phyloP scores from a whole-genome alignment of 2,113 vertebrate genomes.

The Datnioides undecimradiatus region DNA sequence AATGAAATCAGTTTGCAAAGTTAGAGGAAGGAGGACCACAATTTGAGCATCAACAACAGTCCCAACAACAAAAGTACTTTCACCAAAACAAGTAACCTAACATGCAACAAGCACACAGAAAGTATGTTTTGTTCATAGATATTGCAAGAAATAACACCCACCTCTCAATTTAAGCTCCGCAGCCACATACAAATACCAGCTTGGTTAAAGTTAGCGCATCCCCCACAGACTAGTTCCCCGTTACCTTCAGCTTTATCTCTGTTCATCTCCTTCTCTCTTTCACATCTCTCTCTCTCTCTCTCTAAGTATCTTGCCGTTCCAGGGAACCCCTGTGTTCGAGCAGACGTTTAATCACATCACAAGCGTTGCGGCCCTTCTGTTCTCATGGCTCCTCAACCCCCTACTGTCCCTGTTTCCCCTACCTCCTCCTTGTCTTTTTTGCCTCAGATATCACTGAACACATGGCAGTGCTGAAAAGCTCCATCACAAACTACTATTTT shows the following conservation, averaged over 20 bases:
- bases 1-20: not conserved
- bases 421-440: conserved; percentile 8
- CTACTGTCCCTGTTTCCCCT: conserved; percentile 7
- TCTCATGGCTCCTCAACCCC: conserved; percentile 38
- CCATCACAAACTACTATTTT: not conserved
- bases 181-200: not conserved
- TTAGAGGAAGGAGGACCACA: not conserved
- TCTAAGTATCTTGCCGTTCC: conserved; percentile 32
- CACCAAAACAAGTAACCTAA: not conserved
- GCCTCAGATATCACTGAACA: not conserved
- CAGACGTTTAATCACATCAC: conserved; percentile 73
- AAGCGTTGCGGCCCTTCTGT: conserved; percentile 48
- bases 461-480: not conserved
- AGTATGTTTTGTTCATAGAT: not conserved
- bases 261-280: conserved; percentile 16
- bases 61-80: not conserved
- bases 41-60: not conserved
- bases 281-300: conserved; percentile 4
- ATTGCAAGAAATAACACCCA: conserved; percentile 5
- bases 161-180: conserved; percentile 29
- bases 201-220: conserved; percentile 29
- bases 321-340: conserved; percentile 62
- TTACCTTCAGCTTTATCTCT: conserved; percentile 37
- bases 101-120: not conserved
- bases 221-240: conserved; percentile 10